Conservation (phyloP, 2,888 invertebrate genomes). For the Amorpha juglandis region DNA sequence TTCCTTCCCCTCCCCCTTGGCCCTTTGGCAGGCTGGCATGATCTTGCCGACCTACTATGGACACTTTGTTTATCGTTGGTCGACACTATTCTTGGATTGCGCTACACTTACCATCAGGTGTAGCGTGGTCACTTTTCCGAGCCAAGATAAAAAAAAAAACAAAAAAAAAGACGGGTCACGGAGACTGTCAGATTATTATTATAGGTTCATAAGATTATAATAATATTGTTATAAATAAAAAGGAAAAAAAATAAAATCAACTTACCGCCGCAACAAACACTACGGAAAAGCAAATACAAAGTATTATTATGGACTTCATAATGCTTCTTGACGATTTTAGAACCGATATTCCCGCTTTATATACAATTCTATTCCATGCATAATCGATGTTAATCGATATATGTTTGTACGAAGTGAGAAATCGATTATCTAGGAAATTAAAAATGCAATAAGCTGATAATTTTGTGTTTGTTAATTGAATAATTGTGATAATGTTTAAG, state of each 20-base stretch:
- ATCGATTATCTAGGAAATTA: slow-evolving; percentile 15
- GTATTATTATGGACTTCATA: slow-evolving; percentile 47
- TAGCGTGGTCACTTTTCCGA: too few species aligned
- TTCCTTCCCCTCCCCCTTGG: too few species aligned
- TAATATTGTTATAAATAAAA: not conserved
- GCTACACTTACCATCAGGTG: too few species aligned
- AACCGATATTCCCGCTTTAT: slow-evolving; percentile 33
- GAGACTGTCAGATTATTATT: not conserved
- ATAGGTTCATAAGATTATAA: not conserved
- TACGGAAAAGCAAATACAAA: slow-evolving; percentile 42
- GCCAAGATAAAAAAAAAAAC: too few species aligned
- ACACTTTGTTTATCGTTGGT: too few species aligned
- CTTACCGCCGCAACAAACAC: slow-evolving; percentile 37
- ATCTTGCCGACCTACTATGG: too few species aligned
- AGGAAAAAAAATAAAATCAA: slow-evolving; percentile 30
- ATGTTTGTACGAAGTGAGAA: slow-evolving; percentile 22
- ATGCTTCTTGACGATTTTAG: slow-evolving; percentile 35
- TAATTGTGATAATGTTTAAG: not conserved
- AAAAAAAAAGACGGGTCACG: too few species aligned
- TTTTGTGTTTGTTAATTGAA: slow-evolving; percentile 1
- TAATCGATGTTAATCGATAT: slow-evolving; percentile 49
- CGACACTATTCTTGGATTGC: too few species aligned
- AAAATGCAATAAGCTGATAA: slow-evolving; percentile 10
- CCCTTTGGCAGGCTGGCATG: too few species aligned
- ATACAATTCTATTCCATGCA: slow-evolving; percentile 30